Base-by-base conservation (phyloP, 2,888 invertebrate genomes). In the Tinea pellionella region DNA sequence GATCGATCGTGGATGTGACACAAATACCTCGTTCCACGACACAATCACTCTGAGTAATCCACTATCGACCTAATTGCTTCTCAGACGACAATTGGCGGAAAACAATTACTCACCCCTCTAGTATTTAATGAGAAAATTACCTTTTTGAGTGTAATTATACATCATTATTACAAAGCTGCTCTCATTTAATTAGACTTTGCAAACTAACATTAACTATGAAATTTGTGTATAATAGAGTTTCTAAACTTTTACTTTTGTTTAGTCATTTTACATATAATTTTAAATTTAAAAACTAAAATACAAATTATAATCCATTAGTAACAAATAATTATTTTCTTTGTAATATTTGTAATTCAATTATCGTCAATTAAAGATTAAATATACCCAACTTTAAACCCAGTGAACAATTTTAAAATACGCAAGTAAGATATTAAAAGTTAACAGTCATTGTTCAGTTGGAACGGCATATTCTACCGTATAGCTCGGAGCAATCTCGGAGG, bases 21-120 rank as follows among this genome's bases (percentile, higher is more conserved):
- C 79, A 77, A 81, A 80, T 80, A 78, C 78, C 74, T 75, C 77
- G 77, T 78, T 78, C 75, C 71, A 72, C 75, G 71, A 72, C 77
- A 75, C 79, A 78, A 77, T 78, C 78, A 76, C 76, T 73, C 74
- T 70, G 73, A 68, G 74, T 80, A 80, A 84, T 80, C 79, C 76
- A 80, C 78, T 75, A 77, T 75, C 78, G 74, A 78, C 77, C 77
- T 80, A 84, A 84, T 84, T 81, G 80, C 77, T 83, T 77, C 78
- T 77, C 76, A 78, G 78, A 78, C 77, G 75, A 77, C 76, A 71
- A 74, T 73, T 73, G 72, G 71, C 68, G 70, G 65, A 71, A 71
- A 75, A 72, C 74, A 77, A 78, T 77, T 79, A 75, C 69, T 69
- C 71, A 11, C 58, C n/a, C n/a, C 57, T 53, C 53, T 53, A 12